Evolutionary conservation across 1,140 invertebrate species (phyloP).

Genomic region (Acyrthosiphon pisum): DNA sequence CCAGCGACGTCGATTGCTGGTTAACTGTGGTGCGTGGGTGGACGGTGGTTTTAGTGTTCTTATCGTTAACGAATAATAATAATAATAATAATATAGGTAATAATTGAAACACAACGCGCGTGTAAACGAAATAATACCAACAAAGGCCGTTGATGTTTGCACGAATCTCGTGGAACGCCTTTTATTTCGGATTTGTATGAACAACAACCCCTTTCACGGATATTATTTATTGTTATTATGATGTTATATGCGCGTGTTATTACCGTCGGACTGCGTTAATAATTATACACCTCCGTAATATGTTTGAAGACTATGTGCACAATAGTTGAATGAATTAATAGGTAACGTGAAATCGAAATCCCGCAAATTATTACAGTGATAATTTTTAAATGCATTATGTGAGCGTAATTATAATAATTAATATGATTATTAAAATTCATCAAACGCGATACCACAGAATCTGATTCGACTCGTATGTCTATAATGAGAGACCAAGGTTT

Average conservation of each 20-base stretch:
- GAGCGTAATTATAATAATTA: not conserved
- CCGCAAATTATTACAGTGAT: not conserved
- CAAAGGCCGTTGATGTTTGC: not conserved
- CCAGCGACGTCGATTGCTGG: no score
- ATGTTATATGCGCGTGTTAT: not conserved
- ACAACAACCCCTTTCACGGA: slow-evolving; percentile 33
- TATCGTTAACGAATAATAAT: not conserved
- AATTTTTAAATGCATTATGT: not conserved
- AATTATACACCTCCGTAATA: not conserved
- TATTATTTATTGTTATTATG: slow-evolving; percentile 11
- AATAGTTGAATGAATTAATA: not conserved
- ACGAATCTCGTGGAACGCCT: slow-evolving; percentile 18
- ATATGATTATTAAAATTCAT: not conserved
- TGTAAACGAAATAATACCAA: not conserved
- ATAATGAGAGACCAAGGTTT: not conserved
- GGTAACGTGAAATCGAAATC: not conserved
- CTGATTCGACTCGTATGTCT: not conserved
- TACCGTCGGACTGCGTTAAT: not conserved
- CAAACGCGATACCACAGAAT: not conserved
- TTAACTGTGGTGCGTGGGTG: not conserved
- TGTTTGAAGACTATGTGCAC: not conserved
- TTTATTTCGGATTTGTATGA: not conserved
- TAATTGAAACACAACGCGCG: not conserved
- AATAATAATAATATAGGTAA: not conserved
- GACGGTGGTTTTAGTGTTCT: not conserved